phyloP scores from a whole-genome alignment of 2,113 vertebrate genomes.

The Pogonocichla stellata region DNA sequence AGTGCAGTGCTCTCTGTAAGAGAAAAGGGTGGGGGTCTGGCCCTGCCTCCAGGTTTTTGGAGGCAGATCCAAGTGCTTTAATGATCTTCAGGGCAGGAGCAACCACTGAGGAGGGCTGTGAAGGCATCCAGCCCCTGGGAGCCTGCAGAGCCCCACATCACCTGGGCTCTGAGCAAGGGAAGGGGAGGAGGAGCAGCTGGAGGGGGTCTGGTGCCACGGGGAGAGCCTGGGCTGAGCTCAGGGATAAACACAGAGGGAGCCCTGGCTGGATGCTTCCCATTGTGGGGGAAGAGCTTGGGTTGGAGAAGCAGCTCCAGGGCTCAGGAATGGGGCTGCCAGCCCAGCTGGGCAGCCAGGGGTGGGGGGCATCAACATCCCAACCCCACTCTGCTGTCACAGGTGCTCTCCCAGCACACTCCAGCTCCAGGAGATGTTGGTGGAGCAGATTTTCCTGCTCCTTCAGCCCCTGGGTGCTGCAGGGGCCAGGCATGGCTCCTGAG shows the following conservation, averaged over 20 bases:
- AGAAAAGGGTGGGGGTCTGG: neutral
- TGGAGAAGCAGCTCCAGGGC: neutral
- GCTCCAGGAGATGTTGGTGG: neutral
- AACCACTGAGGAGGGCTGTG: rapidly evolving
- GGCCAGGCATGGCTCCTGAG: neutral
- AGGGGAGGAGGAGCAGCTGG: neutral
- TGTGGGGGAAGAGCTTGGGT: no score
- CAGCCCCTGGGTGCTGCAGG: neutral
- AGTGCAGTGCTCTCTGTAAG: neutral
- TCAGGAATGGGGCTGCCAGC: neutral
- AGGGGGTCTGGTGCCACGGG: neutral
- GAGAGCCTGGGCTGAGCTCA: neutral
- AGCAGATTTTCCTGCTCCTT: neutral
- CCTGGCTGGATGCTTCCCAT: no score
- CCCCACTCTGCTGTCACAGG: neutral
- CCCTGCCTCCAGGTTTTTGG: neutral
- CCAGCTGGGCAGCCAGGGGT: neutral
- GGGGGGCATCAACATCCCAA: rapidly evolving
- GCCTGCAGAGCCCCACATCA: neutral
- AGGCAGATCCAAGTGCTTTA: neutral
- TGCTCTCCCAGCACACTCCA: neutral
- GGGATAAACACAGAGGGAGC: no score
- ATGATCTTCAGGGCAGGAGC: neutral
- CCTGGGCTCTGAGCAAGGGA: neutral
- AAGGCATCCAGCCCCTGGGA: neutral